phyloP scores from a whole-genome alignment of 2,888 invertebrate genomes.

The Temnothorax ravouxi region DNA sequence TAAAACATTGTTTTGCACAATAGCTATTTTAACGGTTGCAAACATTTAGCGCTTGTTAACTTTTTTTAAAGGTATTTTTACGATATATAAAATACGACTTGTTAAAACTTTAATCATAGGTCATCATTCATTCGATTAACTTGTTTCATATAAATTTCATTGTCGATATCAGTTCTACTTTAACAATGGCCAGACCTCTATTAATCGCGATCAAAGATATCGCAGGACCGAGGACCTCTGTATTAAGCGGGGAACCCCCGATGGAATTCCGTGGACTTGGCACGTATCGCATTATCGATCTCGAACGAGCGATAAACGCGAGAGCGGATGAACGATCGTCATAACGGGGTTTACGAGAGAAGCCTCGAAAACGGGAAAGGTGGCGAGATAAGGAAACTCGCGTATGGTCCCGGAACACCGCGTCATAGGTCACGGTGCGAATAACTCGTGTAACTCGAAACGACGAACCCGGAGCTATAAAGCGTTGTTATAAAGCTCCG shows the following conservation, averaged over 20 bases:
- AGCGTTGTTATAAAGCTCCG: constrained; percentile 51
- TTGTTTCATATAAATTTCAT: constrained; percentile 36
- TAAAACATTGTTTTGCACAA: too few relatives aligned
- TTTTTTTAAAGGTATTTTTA: too few relatives aligned
- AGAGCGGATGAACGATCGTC: constrained; percentile 72
- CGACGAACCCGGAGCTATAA: constrained; percentile 76
- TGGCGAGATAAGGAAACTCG: constrained; percentile 71
- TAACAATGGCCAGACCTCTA: neutral
- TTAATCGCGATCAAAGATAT: constrained; percentile 36
- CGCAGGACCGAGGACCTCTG: neutral
- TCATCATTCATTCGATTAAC: constrained; percentile 20
- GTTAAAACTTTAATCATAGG: constrained; percentile 7
- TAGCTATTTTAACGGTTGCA: too few relatives aligned
- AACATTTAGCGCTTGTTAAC: too few relatives aligned
- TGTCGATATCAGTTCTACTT: constrained; percentile 14
- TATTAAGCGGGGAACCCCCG: neutral
- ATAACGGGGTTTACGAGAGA: constrained; percentile 66
- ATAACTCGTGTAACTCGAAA: constrained; percentile 81
- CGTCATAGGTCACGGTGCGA: constrained; percentile 73
- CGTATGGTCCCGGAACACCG: constrained; percentile 70
- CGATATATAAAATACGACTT: neutral
- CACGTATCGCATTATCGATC: constrained; percentile 49
- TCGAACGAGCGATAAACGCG: constrained; percentile 26
- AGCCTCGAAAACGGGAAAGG: constrained; percentile 71
- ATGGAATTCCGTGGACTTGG: constrained; percentile 35